A percentile compares a stretch with the other conserved stretches of the same genome.
Evolutionary conservation across 1,140 invertebrate genomes (phyloP).

Genomic region (Aphelenchoides besseyi): DNA sequence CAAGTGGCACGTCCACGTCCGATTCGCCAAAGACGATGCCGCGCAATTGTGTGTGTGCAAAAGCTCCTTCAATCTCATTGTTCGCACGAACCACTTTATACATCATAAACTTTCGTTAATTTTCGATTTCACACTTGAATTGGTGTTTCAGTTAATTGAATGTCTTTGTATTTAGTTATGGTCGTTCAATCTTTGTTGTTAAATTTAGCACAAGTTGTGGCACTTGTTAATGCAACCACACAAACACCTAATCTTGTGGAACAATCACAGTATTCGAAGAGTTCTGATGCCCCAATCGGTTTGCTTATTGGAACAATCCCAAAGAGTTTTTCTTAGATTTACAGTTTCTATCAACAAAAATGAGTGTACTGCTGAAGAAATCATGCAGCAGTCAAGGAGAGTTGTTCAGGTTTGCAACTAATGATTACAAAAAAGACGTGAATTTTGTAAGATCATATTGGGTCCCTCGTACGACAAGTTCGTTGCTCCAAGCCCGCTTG

Average conservation of each 20-base stretch:
- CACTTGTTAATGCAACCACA: conserved; percentile 30
- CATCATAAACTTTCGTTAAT: no score
- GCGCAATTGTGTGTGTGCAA: no score
- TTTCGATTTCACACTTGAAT: no score
- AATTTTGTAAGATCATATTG: conserved; percentile 22
- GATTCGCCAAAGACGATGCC: background rate
- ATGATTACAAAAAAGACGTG: no score
- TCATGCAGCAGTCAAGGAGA: conserved; percentile 9
- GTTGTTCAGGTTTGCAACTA: no score
- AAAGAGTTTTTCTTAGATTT: background rate
- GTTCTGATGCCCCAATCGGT: no score
- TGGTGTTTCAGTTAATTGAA: background rate
- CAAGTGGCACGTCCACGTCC: background rate
- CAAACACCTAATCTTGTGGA: no score
- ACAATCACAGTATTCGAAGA: no score
- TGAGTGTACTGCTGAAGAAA: conserved; percentile 8
- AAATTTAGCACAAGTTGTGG: conserved; percentile 42
- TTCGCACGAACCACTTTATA: no score
- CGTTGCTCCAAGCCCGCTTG: conserved; percentile 34
- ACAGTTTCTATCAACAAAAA: background rate
- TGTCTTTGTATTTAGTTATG: conserved; percentile 21
- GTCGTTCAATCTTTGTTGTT: conserved; percentile 38
- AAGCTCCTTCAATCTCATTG: no score
- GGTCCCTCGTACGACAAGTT: conserved; percentile 34
- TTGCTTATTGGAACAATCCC: no score